Conservation (phyloP, 2,113 vertebrate species). For the Suricata suricatta region DNA sequence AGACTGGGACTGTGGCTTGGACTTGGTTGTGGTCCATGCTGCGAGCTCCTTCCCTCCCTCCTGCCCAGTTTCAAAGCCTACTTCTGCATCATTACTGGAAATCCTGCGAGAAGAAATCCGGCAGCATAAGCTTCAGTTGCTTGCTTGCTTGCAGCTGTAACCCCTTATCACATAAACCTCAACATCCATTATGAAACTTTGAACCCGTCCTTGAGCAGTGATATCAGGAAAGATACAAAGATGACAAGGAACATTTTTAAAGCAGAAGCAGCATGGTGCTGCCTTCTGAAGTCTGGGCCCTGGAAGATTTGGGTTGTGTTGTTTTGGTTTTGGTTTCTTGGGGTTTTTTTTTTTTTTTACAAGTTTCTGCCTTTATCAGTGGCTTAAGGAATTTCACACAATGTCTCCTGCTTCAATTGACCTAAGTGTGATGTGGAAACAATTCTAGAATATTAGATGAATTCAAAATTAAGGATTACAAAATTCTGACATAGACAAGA, state of each 20-base stretch:
- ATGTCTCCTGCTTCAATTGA: background rate
- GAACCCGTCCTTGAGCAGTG: background rate
- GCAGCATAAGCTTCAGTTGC: background rate
- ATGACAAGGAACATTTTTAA: background rate
- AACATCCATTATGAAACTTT: background rate
- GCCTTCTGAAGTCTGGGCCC: background rate
- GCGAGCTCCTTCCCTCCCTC: background rate
- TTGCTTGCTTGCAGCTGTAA: background rate
- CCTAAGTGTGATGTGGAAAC: background rate
- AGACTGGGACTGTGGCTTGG: background rate
- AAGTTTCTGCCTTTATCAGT: background rate
- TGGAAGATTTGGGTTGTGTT: background rate
- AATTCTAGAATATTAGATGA: background rate
- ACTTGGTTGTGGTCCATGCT: background rate
- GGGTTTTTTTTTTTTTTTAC: background rate
- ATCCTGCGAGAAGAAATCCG: background rate
- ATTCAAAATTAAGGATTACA: constrained; percentile 4
- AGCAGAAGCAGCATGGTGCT: background rate
- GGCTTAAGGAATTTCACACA: background rate
- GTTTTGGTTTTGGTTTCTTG: background rate
- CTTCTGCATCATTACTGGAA: background rate
- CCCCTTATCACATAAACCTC: background rate
- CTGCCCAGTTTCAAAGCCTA: background rate
- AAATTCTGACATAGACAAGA: background rate
- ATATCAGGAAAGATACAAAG: background rate